phyloP scores from a whole-genome alignment of 2,113 vertebrate species.

The Microtus oregoni region DNA sequence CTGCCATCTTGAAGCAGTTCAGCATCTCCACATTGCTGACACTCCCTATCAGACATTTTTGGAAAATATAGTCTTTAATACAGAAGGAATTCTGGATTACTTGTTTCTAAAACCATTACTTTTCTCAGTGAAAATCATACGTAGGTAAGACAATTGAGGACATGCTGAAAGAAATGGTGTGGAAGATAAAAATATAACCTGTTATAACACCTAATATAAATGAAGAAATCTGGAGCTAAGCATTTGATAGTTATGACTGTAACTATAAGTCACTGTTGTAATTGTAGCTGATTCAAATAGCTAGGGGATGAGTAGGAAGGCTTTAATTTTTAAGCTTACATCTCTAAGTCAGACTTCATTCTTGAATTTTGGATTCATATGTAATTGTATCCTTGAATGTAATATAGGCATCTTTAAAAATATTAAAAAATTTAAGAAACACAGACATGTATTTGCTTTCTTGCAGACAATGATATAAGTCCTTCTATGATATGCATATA shows the following conservation, averaged over 20 bases:
- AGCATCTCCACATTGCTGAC: neutral
- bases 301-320: neutral
- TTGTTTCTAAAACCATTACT: neutral
- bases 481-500: neutral
- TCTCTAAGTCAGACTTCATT: neutral
- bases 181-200: constrained; percentile 14
- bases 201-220: constrained; percentile 4
- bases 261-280: neutral
- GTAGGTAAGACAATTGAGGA: neutral
- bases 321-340: neutral
- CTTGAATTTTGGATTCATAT: neutral
- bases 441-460: neutral
- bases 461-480: neutral
- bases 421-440: neutral
- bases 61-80: constrained; percentile 1
- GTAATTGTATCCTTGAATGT: neutral
- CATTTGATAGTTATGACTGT: neutral
- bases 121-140: neutral
- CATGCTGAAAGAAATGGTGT: neutral
- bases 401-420: neutral
- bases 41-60: neutral
- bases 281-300: constrained; percentile 2
- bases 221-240: neutral
- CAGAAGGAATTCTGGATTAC: neutral
- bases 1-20: neutral